Conservation (phyloP, 2,888 invertebrate species). For the Allygus modestus region DNA sequence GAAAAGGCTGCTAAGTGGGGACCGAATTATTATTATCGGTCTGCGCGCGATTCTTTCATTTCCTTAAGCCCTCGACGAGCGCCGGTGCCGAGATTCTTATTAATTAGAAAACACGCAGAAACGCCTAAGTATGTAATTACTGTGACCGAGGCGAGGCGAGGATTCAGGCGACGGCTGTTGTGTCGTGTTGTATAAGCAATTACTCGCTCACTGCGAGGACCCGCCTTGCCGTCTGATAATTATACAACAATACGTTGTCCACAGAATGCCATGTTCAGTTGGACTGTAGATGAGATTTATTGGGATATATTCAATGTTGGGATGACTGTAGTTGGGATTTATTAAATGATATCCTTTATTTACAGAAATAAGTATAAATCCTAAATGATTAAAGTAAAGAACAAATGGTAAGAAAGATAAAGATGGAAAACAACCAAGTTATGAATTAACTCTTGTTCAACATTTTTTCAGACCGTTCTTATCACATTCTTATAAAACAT, state of each 20-base stretch:
- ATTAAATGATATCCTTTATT: no score
- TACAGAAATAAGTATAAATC: no score
- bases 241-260: background rate
- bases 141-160: background rate
- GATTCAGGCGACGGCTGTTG: background rate
- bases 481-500: no score
- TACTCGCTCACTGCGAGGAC: slow-evolving; percentile 23
- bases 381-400: no score
- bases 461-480: no score
- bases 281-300: background rate
- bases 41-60: slow-evolving; percentile 43
- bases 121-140: slow-evolving; percentile 49
- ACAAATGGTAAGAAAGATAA: no score
- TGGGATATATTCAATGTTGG: no score
- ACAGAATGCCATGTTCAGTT: background rate
- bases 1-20: slow-evolving; percentile 19
- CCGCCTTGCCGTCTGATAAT: background rate
- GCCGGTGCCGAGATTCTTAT: slow-evolving; percentile 26
- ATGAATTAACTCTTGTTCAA: no score
- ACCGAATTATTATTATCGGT: slow-evolving; percentile 22
- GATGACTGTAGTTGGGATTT: no score
- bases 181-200: slow-evolving; percentile 30
- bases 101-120: slow-evolving; percentile 40
- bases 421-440: no score
- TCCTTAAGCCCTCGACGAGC: slow-evolving; percentile 35